Conservation (phyloP, 1,140 invertebrate species). For the Drosophila nebulosa region DNA sequence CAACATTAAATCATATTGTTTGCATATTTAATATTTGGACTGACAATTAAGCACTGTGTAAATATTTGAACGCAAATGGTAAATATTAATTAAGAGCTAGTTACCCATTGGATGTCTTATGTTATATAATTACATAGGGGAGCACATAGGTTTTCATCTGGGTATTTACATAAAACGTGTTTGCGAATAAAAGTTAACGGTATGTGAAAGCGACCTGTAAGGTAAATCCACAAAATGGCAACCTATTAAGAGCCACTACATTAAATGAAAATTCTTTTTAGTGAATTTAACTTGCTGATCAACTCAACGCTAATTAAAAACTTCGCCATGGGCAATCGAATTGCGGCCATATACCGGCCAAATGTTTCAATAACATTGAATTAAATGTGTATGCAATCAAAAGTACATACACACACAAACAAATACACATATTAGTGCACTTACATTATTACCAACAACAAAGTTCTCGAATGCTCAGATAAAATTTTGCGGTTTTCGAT, state of each 20-base stretch:
- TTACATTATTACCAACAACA: slow-evolving; percentile 6
- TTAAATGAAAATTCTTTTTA: slow-evolving; percentile 21
- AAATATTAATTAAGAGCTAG: slow-evolving; percentile 52
- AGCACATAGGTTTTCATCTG: background rate
- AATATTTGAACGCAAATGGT: slow-evolving; percentile 47
- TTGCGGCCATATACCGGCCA: slow-evolving; percentile 40
- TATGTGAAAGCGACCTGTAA: background rate
- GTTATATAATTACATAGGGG: background rate
- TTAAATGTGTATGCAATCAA: slow-evolving; percentile 68
- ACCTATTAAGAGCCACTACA: slow-evolving; percentile 41
- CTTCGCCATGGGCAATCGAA: slow-evolving; percentile 22
- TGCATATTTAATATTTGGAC: slow-evolving; percentile 50
- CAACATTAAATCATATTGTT: slow-evolving; percentile 28
- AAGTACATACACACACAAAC: slow-evolving; percentile 6
- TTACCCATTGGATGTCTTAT: background rate
- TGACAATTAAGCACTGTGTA: slow-evolving; percentile 52
- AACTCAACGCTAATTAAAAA: slow-evolving; percentile 41
- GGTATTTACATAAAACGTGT: slow-evolving; percentile 14
- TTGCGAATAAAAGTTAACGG: slow-evolving; percentile 25
- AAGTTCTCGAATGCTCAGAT: slow-evolving; percentile 18
- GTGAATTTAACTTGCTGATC: background rate
- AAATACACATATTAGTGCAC: background rate
- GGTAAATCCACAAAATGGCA: slow-evolving; percentile 2
- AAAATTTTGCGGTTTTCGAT: slow-evolving; percentile 39
- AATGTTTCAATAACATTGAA: slow-evolving; percentile 55